Conservation (phyloP, 2,113 vertebrate genomes). For the Phodopus roborovskii region DNA sequence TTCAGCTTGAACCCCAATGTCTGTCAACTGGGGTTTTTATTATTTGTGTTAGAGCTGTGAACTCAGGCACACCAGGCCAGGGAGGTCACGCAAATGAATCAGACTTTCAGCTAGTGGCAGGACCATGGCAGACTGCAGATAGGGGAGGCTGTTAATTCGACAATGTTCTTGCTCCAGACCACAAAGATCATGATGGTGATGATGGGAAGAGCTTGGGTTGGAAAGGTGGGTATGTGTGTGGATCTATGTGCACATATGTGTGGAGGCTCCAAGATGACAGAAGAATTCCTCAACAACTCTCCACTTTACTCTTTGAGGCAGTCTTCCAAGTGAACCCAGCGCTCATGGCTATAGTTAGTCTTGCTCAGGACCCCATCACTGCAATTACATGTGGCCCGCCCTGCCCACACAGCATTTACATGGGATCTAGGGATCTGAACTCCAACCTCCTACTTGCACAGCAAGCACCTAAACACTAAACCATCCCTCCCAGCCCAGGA, state of each 20-base stretch:
- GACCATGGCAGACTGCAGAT: background rate
- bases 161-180: background rate
- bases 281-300: background rate
- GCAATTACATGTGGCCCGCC: too few species aligned
- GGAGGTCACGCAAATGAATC: background rate
- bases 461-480: background rate
- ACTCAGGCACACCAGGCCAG: background rate
- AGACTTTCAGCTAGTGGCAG: background rate
- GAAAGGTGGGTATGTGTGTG: background rate
- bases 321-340: background rate
- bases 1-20: too few species aligned
- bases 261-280: background rate
- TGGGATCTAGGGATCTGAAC: background rate
- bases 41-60: background rate
- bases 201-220: background rate
- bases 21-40: too few species aligned
- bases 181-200: too few species aligned
- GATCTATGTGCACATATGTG: background rate
- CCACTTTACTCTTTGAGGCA: too few species aligned
- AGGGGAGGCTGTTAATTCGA: rapidly evolving
- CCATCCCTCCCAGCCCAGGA: background rate
- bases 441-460: background rate
- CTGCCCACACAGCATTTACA: too few species aligned
- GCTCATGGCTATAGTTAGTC: background rate
- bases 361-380: background rate